phyloP scores from a whole-genome alignment of 2,888 invertebrate species.

The Dromius quadrimaculatus region DNA sequence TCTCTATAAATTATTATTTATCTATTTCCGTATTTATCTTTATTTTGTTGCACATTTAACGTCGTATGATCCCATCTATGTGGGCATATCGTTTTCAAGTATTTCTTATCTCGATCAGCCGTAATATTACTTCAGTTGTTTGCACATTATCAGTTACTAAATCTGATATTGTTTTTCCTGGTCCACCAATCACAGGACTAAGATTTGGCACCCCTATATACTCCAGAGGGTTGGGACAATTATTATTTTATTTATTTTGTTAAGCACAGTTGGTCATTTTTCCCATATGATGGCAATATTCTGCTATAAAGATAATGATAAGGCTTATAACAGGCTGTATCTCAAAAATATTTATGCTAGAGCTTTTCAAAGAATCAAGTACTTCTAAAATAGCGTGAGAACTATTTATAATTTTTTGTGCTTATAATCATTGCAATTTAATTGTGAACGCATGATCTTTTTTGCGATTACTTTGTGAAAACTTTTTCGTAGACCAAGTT shows the following conservation, averaged over 20 bases:
- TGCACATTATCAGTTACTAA: conserved; percentile 48
- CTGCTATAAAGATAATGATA: too few relatives aligned
- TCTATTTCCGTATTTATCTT: not conserved
- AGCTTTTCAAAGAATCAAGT: too few relatives aligned
- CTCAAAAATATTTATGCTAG: too few relatives aligned
- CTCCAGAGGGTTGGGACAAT: conserved; percentile 18
- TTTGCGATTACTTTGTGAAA: too few relatives aligned
- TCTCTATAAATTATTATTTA: conserved; percentile 7
- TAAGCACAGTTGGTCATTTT: conserved; percentile 37
- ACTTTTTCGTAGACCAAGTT: too few relatives aligned
- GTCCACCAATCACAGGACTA: conserved; percentile 29
- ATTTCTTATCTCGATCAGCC: conserved; percentile 41
- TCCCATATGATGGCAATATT: conserved; percentile 19
- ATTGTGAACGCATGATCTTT: too few relatives aligned
- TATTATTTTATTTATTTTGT: conserved; percentile 50
- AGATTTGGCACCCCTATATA: conserved; percentile 39
- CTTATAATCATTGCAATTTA: too few relatives aligned
- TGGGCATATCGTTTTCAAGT: conserved; percentile 52
- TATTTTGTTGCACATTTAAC: not conserved
- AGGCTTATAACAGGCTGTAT: too few relatives aligned
- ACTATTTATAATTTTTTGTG: too few relatives aligned
- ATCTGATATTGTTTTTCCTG: conserved; percentile 49
- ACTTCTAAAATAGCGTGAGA: too few relatives aligned
- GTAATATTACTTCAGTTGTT: conserved; percentile 51
- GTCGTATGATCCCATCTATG: not conserved